Evolutionary conservation across 2,113 vertebrate species (phyloP).

Genomic region (Nibea coibor): DNA sequence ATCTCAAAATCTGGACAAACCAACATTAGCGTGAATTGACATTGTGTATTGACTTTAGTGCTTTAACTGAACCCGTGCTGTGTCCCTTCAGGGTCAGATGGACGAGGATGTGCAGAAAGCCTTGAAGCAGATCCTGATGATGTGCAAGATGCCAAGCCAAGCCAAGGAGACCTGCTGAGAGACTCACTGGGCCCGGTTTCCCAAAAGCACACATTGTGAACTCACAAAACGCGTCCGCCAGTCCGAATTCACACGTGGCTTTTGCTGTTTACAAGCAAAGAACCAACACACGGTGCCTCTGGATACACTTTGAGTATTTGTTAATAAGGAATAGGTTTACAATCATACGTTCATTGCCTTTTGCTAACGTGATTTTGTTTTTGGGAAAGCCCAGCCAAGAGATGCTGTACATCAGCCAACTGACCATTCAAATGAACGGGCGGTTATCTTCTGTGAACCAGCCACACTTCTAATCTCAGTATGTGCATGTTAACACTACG

Average conservation of each 20-base stretch:
- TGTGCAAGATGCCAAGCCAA: slow-evolving; percentile 95
- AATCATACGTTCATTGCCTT: slow-evolving; percentile 30
- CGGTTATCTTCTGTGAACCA: slow-evolving; percentile 14
- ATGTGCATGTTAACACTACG: slow-evolving; percentile 23
- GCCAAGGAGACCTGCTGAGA: slow-evolving; percentile 87
- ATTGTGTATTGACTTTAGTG: neutral
- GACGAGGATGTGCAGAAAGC: slow-evolving; percentile 99
- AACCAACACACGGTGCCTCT: slow-evolving; percentile 58
- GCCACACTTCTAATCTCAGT: slow-evolving; percentile 38
- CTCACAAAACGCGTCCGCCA: neutral
- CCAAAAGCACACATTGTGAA: slow-evolving; percentile 25
- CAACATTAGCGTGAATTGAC: no score
- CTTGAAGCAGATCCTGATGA: slow-evolving; percentile 96
- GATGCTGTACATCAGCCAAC: slow-evolving; percentile 25
- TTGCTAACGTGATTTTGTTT: slow-evolving; percentile 11
- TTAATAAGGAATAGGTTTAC: slow-evolving; percentile 60
- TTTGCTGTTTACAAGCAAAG: slow-evolving; percentile 9
- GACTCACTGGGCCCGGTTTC: slow-evolving; percentile 18
- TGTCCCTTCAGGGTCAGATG: slow-evolving; percentile 92
- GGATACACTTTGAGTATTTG: slow-evolving; percentile 48
- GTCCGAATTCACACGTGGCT: slow-evolving; percentile 1
- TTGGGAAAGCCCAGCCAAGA: slow-evolving; percentile 26
- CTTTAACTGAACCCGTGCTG: neutral
- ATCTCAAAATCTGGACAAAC: no score
- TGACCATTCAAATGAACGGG: slow-evolving; percentile 8